These are phyloP conservation scores for Xerus inauris DNA, from an alignment of 2,113 vertebrate genomes.

Conservation along the genomic window DNA sequence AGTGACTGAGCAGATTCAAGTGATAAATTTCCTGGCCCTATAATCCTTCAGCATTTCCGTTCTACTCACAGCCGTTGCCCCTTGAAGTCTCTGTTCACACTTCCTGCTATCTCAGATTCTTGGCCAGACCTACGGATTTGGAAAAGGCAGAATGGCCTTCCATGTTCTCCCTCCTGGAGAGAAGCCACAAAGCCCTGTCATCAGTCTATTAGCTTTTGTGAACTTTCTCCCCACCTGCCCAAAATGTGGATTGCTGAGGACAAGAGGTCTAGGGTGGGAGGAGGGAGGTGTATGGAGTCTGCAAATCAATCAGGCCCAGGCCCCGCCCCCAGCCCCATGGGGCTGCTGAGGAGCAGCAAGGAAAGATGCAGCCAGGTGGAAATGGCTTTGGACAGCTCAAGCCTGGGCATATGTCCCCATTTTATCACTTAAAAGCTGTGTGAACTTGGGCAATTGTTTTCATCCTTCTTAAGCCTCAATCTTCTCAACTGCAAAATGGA, in stretches of 20 bases:
- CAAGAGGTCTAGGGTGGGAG: neutral
- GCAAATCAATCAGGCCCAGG: neutral
- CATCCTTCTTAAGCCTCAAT: neutral
- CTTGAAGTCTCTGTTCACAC: constrained; percentile 77
- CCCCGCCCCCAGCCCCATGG: neutral
- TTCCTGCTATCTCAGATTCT: constrained; percentile 77
- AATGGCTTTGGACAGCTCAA: neutral
- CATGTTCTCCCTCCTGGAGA: constrained; percentile 64
- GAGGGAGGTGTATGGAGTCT: neutral
- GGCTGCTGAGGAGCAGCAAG: neutral
- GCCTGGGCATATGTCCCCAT: accelerated
- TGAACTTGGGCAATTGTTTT: neutral
- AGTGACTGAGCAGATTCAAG: constrained; percentile 68
- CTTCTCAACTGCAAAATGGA: neutral
- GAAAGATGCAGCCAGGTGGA: no score
- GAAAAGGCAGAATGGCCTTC: constrained; percentile 69
- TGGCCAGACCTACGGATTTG: constrained; percentile 77
- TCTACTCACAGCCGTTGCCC: constrained; percentile 28
- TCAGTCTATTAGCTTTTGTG: constrained; percentile 57
- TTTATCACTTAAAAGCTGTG: neutral
- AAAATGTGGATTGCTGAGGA: neutral
- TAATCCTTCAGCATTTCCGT: constrained; percentile 73
- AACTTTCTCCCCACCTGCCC: neutral
- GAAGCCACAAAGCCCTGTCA: constrained; percentile 6
- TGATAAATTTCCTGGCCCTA: constrained; percentile 62